Evolutionary conservation across 2,888 invertebrate genomes (phyloP), one percentile per base, ranked within the genome.

Genomic region (Ceriagrion tenellum): DNA sequence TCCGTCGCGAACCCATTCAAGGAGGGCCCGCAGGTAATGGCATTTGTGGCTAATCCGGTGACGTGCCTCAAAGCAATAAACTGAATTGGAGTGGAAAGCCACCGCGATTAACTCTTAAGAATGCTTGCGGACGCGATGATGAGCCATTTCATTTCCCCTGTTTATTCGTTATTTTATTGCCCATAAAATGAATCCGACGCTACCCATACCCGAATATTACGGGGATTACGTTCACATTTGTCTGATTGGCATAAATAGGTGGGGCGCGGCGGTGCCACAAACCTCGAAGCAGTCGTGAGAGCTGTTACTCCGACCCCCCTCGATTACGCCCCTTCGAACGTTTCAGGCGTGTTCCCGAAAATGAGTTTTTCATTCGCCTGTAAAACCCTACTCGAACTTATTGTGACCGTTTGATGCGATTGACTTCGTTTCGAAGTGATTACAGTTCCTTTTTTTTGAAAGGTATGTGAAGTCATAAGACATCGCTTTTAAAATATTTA

Each of bases 21-120:
- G 30, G 35, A 35, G 16, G 81, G 30, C 35, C 0, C 0, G 81
- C 30, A 12, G 81, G 81, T 81, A 35, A 69, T 81, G 35, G 81
- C 81, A 81, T 81, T 81, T 81, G 81, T 35, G 81, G n/a, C 81
- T 81, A 81, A 81, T 81, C 81, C 81, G 35, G 4, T 81, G 81
- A 81, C 81, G 81, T 81, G 81, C 81, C 81, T 3, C 35, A 35
- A 35, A 35, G 81, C 81, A 35, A 81, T 81, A 35, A 81, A 81
- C 81, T 69, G 69, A n/a, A 69, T 69, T 69, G 81, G 81, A 81
- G 35, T 81, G 35, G 81, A 81, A 81, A 35, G 81, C 81, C 81
- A 81, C 35, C 81, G 81, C 81, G 81, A 81, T 81, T 81, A 81
- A 81, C 81, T 81, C 81, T 69, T 69, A 81, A 81, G 81, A 81